phyloP scores from a whole-genome alignment of 2,113 vertebrate species.

The Rhabdornis inornatus region DNA sequence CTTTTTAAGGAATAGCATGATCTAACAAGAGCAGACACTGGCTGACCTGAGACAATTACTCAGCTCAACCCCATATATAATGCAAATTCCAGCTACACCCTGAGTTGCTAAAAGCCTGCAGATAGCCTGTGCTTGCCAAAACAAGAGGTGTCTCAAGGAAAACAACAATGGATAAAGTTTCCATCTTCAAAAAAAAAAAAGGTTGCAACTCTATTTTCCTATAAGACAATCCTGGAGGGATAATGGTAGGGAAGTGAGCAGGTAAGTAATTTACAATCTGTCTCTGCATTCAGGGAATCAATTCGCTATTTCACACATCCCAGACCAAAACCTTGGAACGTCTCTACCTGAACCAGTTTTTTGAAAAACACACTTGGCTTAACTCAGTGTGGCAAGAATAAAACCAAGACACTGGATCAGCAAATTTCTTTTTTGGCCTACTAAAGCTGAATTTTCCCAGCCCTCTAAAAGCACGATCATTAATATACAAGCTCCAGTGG shows the following conservation, averaged over 20 bases:
- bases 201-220: neutral
- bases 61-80: neutral
- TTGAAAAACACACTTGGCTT: neutral
- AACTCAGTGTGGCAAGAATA: neutral
- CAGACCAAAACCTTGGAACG: neutral
- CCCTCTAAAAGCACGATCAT: fast-evolving
- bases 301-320: neutral
- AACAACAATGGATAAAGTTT: neutral
- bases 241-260: neutral
- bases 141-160: neutral
- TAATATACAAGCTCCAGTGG: neutral
- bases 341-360: neutral
- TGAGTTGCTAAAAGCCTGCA: neutral
- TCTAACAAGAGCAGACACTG: neutral
- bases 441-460: neutral
- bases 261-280: neutral
- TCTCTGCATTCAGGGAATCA: neutral
- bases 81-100: neutral
- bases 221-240: neutral
- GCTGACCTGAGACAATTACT: neutral
- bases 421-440: neutral
- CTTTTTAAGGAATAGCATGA: neutral
- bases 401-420: neutral
- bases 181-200: neutral
- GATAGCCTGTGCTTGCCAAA: neutral